phyloP scores from a whole-genome alignment of 2,888 invertebrate genomes.

The Hirtodrosophila confusa region DNA sequence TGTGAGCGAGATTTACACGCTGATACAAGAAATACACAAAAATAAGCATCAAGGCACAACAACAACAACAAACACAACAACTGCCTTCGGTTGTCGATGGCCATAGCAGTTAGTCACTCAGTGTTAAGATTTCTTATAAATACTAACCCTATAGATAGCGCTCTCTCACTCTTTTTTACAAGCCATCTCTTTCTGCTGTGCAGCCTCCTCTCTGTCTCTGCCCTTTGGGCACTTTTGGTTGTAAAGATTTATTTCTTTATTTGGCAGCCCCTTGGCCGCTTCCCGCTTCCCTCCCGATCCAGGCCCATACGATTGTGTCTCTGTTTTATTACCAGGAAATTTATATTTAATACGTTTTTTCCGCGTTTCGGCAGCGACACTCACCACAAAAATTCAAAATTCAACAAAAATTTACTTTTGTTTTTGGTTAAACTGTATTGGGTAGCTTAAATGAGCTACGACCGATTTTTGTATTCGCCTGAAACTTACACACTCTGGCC shows the following conservation, averaged over 20 bases:
- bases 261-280: conserved; percentile 44
- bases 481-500: conserved; percentile 4
- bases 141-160: conserved; percentile 10
- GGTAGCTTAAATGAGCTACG: conserved; percentile 9
- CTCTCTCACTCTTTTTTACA: neutral
- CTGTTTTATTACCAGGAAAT: conserved; percentile 77
- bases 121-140: conserved; percentile 38
- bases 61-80: conserved; percentile 16
- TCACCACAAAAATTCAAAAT: conserved; percentile 17
- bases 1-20: conserved; percentile 72
- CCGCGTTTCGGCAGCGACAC: conserved; percentile 60
- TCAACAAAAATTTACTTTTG: neutral
- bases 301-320: conserved; percentile 13
- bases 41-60: conserved; percentile 57
- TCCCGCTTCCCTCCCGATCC: neutral
- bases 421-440: conserved; percentile 11
- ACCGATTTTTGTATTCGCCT: neutral
- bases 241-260: conserved; percentile 76
- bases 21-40: conserved; percentile 72
- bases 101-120: conserved; percentile 65
- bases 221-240: conserved; percentile 20
- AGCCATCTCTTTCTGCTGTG: too few relatives aligned
- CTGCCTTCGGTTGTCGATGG: conserved; percentile 53
- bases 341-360: conserved; percentile 76
- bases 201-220: conserved; percentile 19